Conservation (phyloP, 1,140 invertebrate genomes). For the Euwallacea fornicatus region DNA sequence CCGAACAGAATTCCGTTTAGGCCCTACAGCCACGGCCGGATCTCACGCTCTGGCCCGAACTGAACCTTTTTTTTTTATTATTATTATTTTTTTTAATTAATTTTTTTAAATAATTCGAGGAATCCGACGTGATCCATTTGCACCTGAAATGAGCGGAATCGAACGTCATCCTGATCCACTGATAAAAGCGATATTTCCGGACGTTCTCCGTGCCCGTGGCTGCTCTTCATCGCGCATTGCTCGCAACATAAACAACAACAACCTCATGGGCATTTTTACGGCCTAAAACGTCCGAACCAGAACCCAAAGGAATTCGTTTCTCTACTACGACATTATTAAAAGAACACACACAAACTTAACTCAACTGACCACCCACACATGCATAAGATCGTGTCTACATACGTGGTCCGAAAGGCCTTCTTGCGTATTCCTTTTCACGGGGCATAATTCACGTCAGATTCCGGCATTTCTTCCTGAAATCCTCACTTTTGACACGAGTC, state of each 20-base stretch:
- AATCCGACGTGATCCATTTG: too few species aligned
- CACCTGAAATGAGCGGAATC: too few species aligned
- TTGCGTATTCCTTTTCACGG: conserved; percentile 25
- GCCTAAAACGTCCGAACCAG: conserved; percentile 5
- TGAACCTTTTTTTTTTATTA: too few species aligned
- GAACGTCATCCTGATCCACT: too few species aligned
- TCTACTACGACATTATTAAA: conserved; percentile 28
- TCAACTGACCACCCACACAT: conserved; percentile 31
- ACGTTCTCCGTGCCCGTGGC: too few species aligned
- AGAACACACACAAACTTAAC: conserved; percentile 32
- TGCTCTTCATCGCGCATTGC: too few species aligned
- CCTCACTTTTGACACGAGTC: conserved; percentile 11
- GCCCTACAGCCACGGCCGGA: too few species aligned
- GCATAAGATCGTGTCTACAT: conserved; percentile 20
- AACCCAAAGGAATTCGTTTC: conserved; percentile 14
- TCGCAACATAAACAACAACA: background rate
- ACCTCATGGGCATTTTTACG: background rate
- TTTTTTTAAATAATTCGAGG: too few species aligned
- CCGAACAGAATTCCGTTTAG: too few species aligned
- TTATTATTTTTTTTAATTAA: too few species aligned
- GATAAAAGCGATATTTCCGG: too few species aligned
- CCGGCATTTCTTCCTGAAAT: conserved; percentile 25
- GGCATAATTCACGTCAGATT: conserved; percentile 24
- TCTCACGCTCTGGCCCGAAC: too few species aligned
- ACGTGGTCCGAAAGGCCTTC: conserved; percentile 29